phyloP scores from a whole-genome alignment of 2,113 vertebrate genomes.

The Calidris pugnax region DNA sequence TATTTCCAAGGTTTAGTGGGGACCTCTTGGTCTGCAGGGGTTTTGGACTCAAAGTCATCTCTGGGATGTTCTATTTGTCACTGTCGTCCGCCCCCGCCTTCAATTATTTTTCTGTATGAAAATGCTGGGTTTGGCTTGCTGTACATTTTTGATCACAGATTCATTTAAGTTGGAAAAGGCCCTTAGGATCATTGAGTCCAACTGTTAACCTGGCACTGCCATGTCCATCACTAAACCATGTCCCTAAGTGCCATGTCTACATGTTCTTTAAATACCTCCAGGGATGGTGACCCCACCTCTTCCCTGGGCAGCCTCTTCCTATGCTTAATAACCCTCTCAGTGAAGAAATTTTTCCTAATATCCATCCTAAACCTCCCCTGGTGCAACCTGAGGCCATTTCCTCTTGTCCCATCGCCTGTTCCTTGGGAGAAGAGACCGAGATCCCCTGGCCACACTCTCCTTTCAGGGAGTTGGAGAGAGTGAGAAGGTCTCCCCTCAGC shows the following conservation, averaged over 20 bases:
- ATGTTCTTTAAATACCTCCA: rapidly evolving
- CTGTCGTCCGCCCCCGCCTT: background rate
- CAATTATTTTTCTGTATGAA: background rate
- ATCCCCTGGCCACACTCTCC: background rate
- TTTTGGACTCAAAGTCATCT: background rate
- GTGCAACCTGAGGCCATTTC: rapidly evolving
- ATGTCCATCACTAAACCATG: rapidly evolving
- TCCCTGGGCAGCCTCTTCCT: background rate
- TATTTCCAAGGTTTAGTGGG: background rate
- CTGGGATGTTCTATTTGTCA: background rate
- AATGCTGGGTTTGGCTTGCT: background rate
- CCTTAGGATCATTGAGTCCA: background rate
- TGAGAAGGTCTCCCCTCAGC: background rate
- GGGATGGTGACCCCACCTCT: background rate
- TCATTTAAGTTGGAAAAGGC: background rate
- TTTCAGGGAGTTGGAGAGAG: background rate
- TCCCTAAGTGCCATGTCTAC: background rate
- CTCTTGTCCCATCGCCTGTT: rapidly evolving
- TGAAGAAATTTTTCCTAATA: background rate
- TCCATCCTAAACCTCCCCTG: background rate
- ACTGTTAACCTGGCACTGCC: rapidly evolving
- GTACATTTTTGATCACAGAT: background rate
- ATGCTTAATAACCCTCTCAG: rapidly evolving
- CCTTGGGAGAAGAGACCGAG: rapidly evolving
- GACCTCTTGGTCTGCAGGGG: background rate